A percentile compares a stretch with the other conserved stretches of the same genome.
phyloP scores from a whole-genome alignment of 2,888 invertebrate species.

The Argyra leucocephala region DNA sequence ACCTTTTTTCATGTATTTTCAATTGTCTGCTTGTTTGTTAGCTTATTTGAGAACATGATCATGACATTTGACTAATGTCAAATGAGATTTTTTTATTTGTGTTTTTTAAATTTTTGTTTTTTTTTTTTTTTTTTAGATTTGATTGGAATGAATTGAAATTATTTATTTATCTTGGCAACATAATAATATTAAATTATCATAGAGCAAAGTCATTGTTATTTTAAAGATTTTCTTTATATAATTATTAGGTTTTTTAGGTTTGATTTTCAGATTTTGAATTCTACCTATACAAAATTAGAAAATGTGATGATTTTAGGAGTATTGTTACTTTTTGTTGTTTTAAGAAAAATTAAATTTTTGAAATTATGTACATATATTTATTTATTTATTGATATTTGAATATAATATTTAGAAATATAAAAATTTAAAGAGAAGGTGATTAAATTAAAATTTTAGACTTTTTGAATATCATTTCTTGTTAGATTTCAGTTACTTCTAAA shows the following conservation, averaged over 20 bases:
- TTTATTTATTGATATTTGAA: no score
- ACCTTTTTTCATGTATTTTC: background rate
- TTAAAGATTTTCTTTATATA: background rate
- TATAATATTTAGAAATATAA: no score
- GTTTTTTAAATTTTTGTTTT: background rate
- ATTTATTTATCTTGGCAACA: background rate
- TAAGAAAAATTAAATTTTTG: no score
- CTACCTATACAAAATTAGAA: background rate
- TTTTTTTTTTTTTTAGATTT: background rate
- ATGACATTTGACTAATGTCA: slow-evolving; percentile 1
- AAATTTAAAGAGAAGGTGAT: no score
- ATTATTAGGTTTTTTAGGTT: background rate
- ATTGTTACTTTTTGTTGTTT: background rate
- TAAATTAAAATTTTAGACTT: no score
- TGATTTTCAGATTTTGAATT: no score
- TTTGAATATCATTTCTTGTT: no score
- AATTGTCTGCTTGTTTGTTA: no score
- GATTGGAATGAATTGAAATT: background rate
- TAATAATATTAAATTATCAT: background rate
- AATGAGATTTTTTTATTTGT: background rate
- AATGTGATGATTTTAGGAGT: background rate
- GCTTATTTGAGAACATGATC: background rate
- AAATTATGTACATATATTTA: no score
- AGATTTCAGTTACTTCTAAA: no score
- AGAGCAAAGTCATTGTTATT: background rate